Percentiles rank a stretch among this genome's conserved stretches.
Conservation (phyloP, 1,140 invertebrate species). For the Eubasilissa regina region DNA sequence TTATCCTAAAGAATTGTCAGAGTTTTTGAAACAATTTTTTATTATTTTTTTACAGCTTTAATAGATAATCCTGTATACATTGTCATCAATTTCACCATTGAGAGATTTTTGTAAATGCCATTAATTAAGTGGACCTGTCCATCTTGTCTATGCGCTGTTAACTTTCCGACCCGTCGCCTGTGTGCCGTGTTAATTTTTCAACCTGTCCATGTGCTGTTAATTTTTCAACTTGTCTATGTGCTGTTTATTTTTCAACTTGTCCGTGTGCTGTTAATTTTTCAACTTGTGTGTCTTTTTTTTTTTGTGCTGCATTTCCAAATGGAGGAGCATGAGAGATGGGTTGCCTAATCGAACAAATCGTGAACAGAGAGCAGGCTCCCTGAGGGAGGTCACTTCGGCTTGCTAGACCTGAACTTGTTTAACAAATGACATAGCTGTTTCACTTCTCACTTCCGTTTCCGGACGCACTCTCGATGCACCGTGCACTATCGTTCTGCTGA, state of each 20-base stretch:
- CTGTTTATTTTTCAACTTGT: not conserved
- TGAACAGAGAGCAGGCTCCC: slow-evolving; percentile 28
- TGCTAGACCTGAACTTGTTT: slow-evolving; percentile 9
- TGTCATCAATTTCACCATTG: slow-evolving; percentile 19
- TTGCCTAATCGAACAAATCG: slow-evolving; percentile 43
- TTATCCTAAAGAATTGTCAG: no score
- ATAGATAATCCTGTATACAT: not conserved
- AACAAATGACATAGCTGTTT: slow-evolving; percentile 17
- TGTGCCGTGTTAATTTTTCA: not conserved
- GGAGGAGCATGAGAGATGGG: slow-evolving; percentile 60
- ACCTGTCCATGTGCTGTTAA: not conserved
- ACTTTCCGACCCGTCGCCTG: not conserved
- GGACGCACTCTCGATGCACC: slow-evolving; percentile 43
- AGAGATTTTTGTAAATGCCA: not conserved
- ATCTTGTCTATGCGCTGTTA: not conserved
- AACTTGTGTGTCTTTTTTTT: slow-evolving; percentile 31
- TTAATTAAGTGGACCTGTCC: slow-evolving; percentile 4
- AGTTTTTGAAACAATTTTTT: no score
- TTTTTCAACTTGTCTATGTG: slow-evolving; percentile 16
- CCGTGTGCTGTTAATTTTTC: slow-evolving; percentile 12
- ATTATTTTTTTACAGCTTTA: no score
- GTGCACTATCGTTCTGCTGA: slow-evolving; percentile 36
- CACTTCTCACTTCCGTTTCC: slow-evolving; percentile 10
- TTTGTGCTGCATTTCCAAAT: slow-evolving; percentile 58
- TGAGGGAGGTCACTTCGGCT: slow-evolving; percentile 6